Base-by-base conservation (phyloP, 2,113 vertebrate species). In the Toxostoma redivivum region DNA sequence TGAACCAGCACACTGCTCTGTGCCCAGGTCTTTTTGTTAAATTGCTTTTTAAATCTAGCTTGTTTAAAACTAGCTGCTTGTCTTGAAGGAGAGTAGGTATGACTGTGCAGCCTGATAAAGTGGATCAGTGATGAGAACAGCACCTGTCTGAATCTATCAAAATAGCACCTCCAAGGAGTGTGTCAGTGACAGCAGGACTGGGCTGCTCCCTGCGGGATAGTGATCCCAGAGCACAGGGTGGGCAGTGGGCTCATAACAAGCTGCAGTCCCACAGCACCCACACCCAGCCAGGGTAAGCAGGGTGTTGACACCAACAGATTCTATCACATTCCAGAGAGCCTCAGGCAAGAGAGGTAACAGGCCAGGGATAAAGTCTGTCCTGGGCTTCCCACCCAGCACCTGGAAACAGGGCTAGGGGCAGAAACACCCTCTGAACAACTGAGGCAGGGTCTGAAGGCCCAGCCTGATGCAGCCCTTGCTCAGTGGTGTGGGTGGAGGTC, bases 201-300 rank as follows among this genome's bases (percentile, higher is more conserved):
- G 44, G 56, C 65, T 65, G 54, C 24, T 71, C 27, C 47, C 33
- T 7, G 19, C 1, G 2, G 66, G 15, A 65, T 50, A 21, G 56
- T 0, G 4, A 15, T 5, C 22, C 0, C 0, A 35, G 65, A 77
- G 69, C 64, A 40, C 35, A 31, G 30, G 40, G 22, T 25, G 54
- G 21, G 51, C 45, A 73, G 17, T 0, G 1, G 0, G 10, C 28
- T 69, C 45, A 11, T 72, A 21, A 1, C 38, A 30, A 30, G 27
- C 30, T 9, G 35, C 51, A 57, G 61, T 15, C 33, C n/a, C 66
- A 38, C 51, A 38, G 47, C 51, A 79, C 25, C 57, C 13, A 70
- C 47, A n/a, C 1, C 4, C 22, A 50, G 15, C 35, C 16, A 23
- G 38, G 62, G 17, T 12, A 47, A 76, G 47, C 20, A 69, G n/a